phyloP scores from a whole-genome alignment of 1,140 invertebrate species.

The Apis laboriosa region DNA sequence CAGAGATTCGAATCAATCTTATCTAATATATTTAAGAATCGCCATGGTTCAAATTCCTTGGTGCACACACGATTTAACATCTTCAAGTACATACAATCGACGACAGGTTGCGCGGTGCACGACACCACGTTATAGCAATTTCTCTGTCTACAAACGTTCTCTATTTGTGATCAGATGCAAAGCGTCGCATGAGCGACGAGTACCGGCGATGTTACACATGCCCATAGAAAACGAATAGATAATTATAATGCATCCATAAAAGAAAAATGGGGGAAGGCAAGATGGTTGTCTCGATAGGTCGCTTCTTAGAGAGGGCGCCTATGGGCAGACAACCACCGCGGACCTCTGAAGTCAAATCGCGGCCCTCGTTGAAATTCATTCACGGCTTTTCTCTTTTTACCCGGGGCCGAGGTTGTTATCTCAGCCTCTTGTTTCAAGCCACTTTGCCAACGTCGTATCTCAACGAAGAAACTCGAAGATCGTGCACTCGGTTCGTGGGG shows the following conservation, averaged over 20 bases:
- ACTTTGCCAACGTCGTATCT: not conserved
- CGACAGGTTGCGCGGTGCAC: conserved; percentile 17
- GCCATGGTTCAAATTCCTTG: conserved; percentile 14
- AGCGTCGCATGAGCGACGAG: conserved; percentile 64
- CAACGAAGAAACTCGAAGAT: conserved; percentile 23
- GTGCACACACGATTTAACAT: too few relatives aligned
- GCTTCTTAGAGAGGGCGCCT: conserved; percentile 43
- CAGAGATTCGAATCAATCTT: too few relatives aligned
- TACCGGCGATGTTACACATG: conserved; percentile 69
- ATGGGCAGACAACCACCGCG: conserved; percentile 1
- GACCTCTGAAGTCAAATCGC: conserved; percentile 24
- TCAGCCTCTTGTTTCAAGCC: not conserved
- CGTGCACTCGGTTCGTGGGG: conserved; percentile 1
- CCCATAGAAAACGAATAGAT: conserved; percentile 74
- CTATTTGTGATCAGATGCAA: conserved; percentile 69
- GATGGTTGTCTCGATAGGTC: not conserved
- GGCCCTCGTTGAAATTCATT: conserved; percentile 49
- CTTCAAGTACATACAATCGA: conserved; percentile 2
- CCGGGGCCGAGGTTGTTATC: not conserved
- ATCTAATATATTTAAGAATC: not conserved
- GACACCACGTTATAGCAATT: not conserved
- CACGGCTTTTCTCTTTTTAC: conserved; percentile 10
- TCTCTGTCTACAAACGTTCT: not conserved
- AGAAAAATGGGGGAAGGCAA: conserved; percentile 50
- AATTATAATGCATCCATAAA: conserved; percentile 75